Percentiles rank a stretch among this genome's conserved stretches.
phyloP scores from a whole-genome alignment of 1,140 invertebrate species.

The Drosophila insularis region DNA sequence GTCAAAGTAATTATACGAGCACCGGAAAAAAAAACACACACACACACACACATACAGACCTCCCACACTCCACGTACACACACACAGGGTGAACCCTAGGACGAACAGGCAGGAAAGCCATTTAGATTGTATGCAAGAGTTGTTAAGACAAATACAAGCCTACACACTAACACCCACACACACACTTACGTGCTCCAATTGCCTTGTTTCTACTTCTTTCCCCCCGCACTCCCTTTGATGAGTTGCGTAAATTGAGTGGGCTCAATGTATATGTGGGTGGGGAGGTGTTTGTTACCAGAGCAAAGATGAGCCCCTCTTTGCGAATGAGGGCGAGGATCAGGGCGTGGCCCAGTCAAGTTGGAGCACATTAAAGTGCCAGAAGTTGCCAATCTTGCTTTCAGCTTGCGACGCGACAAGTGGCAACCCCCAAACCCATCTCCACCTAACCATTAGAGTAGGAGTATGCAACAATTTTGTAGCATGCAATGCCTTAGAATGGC shows the following conservation, averaged over 20 bases:
- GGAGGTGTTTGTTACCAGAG: slow-evolving; percentile 4
- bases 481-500: background rate
- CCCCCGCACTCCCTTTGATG: slow-evolving; percentile 30
- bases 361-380: slow-evolving; percentile 61
- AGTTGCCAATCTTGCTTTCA: slow-evolving; percentile 2
- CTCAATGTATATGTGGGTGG: slow-evolving; percentile 48
- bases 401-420: slow-evolving; percentile 48
- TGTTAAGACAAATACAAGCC: slow-evolving; percentile 71
- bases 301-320: background rate
- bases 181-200: slow-evolving; percentile 5
- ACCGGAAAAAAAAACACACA: slow-evolving; percentile 22
- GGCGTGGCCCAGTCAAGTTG: slow-evolving; percentile 36
- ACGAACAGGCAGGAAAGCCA: slow-evolving; percentile 51
- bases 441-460: slow-evolving; percentile 12
- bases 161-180: slow-evolving; percentile 23
- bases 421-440: slow-evolving; percentile 31
- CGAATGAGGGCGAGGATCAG: slow-evolving; percentile 2
- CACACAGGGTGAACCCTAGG: slow-evolving; percentile 1
- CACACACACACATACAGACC: background rate
- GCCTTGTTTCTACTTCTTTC: background rate
- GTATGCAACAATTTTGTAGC: slow-evolving; percentile 72
- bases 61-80: slow-evolving; percentile 10
- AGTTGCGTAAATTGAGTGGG: slow-evolving; percentile 78
- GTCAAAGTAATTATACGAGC: slow-evolving; percentile 78
- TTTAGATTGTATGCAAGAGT: slow-evolving; percentile 69